Evolutionary conservation across 2,888 invertebrate genomes (phyloP).

Genomic region (Parelbella ahira): DNA sequence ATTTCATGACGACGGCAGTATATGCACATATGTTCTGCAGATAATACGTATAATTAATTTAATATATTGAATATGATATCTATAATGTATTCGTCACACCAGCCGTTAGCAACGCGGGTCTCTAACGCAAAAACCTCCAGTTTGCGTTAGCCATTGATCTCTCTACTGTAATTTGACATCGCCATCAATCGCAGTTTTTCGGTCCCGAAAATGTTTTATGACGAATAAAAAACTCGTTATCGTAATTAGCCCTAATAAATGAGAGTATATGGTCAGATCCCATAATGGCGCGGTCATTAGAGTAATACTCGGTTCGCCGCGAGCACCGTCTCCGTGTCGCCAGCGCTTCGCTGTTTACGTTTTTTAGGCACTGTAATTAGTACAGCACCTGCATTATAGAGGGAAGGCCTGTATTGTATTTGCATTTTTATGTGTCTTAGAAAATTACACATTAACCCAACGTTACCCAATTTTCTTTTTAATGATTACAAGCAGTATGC

Average conservation of each 20-base stretch:
- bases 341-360: slow-evolving; percentile 7
- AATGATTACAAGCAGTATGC: no score
- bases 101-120: neutral
- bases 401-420: no score
- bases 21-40: no score
- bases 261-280: slow-evolving; percentile 53
- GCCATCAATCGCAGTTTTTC: slow-evolving; percentile 37
- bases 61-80: no score
- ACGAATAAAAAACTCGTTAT: slow-evolving; percentile 67
- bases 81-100: no score
- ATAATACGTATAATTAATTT: no score
- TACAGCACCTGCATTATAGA: slow-evolving; percentile 7
- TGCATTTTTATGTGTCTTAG: no score
- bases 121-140: neutral
- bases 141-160: no score
- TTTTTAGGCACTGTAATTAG: slow-evolving; percentile 18
- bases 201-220: slow-evolving; percentile 44
- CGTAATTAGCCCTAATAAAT: slow-evolving; percentile 69
- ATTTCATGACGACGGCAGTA: no score
- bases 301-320: slow-evolving; percentile 46
- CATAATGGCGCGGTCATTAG: slow-evolving; percentile 63
- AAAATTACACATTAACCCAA: no score
- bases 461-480: no score
- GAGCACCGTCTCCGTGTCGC: slow-evolving; percentile 51
- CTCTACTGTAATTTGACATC: slow-evolving; percentile 60